Evolutionary conservation across 2,888 invertebrate genomes (phyloP).

Genomic region (Pyrrhosoma nymphula): DNA sequence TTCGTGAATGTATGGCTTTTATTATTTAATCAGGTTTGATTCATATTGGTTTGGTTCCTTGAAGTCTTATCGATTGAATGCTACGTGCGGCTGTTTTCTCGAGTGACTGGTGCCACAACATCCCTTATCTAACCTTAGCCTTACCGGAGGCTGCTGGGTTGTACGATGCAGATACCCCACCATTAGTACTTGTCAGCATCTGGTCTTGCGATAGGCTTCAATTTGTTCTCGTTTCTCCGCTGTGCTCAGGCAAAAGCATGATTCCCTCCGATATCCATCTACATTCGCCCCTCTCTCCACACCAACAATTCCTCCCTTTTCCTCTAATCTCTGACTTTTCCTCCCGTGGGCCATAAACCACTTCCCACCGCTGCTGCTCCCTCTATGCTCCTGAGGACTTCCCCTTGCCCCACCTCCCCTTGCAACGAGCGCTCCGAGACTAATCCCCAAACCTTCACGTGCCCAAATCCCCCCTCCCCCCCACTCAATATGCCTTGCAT

Average conservation of each 20-base stretch:
- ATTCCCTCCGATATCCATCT: background rate
- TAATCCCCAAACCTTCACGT: background rate
- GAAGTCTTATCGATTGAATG: no score
- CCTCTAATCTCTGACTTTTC: conserved; percentile 52
- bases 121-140: no score
- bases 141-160: no score
- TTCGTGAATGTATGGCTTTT: no score
- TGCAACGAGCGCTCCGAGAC: background rate
- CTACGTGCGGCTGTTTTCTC: no score
- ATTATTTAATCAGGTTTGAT: no score
- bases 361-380: no score
- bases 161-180: no score
- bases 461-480: background rate
- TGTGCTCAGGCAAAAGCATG: background rate
- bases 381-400: background rate
- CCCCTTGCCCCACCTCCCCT: background rate
- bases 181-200: no score
- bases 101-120: no score
- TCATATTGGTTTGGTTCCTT: no score
- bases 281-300: background rate
- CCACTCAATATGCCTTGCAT: background rate
- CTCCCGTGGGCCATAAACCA: background rate
- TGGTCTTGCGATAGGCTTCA: no score
- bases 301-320: background rate
- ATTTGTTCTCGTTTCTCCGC: background rate